Evolutionary conservation across 2,113 vertebrate genomes (phyloP).

Genomic region (Pycnonotus jocosus): DNA sequence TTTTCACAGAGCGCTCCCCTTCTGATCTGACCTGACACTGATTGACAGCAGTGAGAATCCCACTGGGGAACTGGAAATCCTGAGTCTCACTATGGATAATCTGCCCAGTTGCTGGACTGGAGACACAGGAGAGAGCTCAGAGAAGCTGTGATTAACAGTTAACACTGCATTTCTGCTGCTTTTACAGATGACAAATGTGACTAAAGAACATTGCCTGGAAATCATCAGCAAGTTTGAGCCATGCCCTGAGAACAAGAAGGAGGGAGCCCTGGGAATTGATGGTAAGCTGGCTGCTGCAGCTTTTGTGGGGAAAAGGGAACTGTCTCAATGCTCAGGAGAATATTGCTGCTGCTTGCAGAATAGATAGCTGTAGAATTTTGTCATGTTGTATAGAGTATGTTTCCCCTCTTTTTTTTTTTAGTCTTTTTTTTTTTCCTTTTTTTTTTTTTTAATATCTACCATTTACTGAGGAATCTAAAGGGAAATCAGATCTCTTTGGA

Average conservation of each 20-base stretch:
- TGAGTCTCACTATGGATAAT: neutral
- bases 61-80: slow-evolving; percentile 37
- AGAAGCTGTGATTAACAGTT: neutral
- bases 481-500: neutral
- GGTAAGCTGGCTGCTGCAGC: slow-evolving; percentile 71
- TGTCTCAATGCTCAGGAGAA: neutral
- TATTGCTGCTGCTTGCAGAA: neutral
- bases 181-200: slow-evolving; percentile 84
- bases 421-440: neutral
- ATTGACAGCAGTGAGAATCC: slow-evolving; percentile 64
- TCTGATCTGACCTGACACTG: slow-evolving; percentile 53
- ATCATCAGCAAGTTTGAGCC: slow-evolving; percentile 93
- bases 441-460: neutral
- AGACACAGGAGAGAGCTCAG: neutral
- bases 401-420: neutral
- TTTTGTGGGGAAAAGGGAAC: neutral
- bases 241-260: slow-evolving; percentile 86
- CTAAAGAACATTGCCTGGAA: slow-evolving; percentile 85
- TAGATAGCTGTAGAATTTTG: neutral
- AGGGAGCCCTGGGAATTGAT: slow-evolving; percentile 89
- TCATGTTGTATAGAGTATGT: neutral
- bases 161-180: neutral
- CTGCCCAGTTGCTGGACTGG: neutral
- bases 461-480: neutral
- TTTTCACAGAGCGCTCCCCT: neutral